A percentile compares a stretch with the other conserved stretches of the same genome.
These are phyloP conservation scores for Nymphicus hollandicus DNA, from an alignment of 2,113 vertebrate genomes.

Conservation along the genomic window DNA sequence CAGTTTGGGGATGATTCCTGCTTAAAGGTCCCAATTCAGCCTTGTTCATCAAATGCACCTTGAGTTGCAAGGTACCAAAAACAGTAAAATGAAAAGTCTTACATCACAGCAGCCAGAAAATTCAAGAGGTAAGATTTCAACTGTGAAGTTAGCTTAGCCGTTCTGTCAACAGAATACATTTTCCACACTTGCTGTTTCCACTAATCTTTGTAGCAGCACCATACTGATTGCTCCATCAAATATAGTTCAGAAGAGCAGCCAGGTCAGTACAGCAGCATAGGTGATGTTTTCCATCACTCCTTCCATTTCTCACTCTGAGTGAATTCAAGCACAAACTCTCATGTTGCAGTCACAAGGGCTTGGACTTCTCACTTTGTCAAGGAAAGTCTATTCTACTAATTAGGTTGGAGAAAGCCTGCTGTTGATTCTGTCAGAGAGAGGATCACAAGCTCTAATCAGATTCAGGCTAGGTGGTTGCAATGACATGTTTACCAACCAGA, in stretches of 20 bases:
- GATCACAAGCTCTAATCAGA: not conserved
- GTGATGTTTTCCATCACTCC: not conserved
- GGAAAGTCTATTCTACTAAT: not conserved
- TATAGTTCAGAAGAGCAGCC: not conserved
- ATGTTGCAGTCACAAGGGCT: not conserved
- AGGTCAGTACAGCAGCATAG: not conserved
- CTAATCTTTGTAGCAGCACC: not conserved
- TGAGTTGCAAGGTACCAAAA: not conserved
- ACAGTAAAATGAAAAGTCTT: not conserved
- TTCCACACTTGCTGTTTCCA: not conserved
- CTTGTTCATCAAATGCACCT: not conserved
- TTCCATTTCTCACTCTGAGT: not conserved
- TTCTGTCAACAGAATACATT: not conserved
- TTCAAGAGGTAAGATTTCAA: not conserved
- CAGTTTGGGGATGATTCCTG: not conserved
- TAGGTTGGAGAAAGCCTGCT: not conserved
- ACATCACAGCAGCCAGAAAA: not conserved
- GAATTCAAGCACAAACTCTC: not conserved
- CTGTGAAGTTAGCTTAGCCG: not conserved
- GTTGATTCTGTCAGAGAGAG: not conserved
- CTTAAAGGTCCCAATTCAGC: not conserved
- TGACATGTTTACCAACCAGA: not conserved
- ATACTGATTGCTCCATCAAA: not conserved
- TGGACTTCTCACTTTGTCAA: not conserved
- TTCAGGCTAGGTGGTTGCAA: not conserved